A percentile compares a stretch with the other conserved stretches of the same genome.
phyloP scores from a whole-genome alignment of 2,113 vertebrate species.

The Phalacrocorax carbo region DNA sequence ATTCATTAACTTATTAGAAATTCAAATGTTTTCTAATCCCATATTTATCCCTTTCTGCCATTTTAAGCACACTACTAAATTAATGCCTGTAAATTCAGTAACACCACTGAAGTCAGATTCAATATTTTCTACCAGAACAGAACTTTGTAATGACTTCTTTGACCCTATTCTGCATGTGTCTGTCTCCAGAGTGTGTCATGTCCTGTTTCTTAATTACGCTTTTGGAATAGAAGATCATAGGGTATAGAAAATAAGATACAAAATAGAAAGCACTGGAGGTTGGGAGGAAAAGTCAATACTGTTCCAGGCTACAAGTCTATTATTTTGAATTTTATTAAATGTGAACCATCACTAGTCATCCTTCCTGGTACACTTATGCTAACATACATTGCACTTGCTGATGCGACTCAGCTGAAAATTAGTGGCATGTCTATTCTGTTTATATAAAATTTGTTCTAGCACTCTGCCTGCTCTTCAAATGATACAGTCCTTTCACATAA shows the following conservation, averaged over 20 bases:
- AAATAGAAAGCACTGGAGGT: not conserved
- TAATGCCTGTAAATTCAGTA: not conserved
- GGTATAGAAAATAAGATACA: not conserved
- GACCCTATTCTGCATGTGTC: not conserved
- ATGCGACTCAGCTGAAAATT: not conserved
- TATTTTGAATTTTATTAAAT: not conserved
- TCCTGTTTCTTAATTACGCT: not conserved
- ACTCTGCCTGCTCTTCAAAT: not conserved
- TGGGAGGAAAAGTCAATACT: not conserved
- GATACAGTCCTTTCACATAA: not conserved
- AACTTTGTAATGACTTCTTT: not conserved
- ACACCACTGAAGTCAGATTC: not conserved
- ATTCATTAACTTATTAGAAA: not conserved
- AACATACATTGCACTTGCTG: not conserved
- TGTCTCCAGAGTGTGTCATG: not conserved
- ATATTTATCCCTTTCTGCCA: not conserved
- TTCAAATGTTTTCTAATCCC: not conserved
- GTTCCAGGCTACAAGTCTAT: not conserved
- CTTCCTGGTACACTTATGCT: not conserved
- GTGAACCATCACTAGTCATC: not conserved
- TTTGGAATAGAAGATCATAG: not conserved
- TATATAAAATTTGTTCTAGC: not conserved
- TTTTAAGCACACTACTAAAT: not conserved
- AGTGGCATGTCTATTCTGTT: not conserved
- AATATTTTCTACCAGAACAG: not conserved